These are phyloP conservation scores for Microtus pennsylvanicus DNA, from an alignment of 2,113 vertebrate genomes.

Conservation along the genomic window DNA sequence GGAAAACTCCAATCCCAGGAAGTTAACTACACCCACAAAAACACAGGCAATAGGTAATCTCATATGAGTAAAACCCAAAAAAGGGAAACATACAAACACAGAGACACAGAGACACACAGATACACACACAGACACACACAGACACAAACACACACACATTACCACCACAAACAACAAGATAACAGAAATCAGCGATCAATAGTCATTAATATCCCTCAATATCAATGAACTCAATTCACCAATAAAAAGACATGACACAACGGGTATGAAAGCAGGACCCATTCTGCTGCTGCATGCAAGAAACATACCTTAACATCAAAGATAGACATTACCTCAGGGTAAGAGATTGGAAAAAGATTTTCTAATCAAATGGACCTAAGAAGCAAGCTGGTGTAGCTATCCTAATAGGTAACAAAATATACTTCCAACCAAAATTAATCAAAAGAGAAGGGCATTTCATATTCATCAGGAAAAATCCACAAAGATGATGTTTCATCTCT, in stretches of 20 bases:
- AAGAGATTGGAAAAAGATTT: neutral
- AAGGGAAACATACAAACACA: neutral
- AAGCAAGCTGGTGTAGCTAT: no score
- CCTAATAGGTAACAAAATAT: neutral
- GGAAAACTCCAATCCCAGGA: neutral
- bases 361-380: neutral
- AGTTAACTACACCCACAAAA: neutral
- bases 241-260: neutral
- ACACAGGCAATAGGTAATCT: neutral
- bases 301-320: neutral
- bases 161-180: neutral
- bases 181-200: neutral
- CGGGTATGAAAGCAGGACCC: neutral
- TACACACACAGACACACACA: neutral
- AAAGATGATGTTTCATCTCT: neutral
- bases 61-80: neutral
- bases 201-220: neutral
- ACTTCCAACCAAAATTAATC: neutral
- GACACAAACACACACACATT: neutral
- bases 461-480: neutral
- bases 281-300: neutral
- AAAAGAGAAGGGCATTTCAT: neutral
- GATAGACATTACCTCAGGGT: neutral
- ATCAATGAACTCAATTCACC: neutral
- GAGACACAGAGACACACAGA: neutral